phyloP scores from a whole-genome alignment of 2,113 vertebrate species.

The Ciconia maguari region DNA sequence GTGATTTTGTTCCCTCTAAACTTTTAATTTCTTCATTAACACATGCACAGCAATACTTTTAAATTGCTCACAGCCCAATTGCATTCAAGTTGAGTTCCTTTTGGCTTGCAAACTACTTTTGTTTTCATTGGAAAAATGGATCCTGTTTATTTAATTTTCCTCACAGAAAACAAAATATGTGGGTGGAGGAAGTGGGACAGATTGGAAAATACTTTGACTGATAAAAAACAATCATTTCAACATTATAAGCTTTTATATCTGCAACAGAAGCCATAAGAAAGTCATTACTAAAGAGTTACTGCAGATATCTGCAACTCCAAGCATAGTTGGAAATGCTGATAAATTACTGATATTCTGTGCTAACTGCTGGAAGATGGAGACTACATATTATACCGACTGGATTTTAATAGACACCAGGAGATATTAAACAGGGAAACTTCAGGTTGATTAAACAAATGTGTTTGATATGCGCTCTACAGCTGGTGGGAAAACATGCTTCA shows the following conservation, averaged over 20 bases:
- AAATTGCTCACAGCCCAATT: background rate
- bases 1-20: background rate
- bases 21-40: background rate
- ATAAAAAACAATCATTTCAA: background rate
- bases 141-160: slow-evolving; percentile 39
- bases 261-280: slow-evolving; percentile 27
- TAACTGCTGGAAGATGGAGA: background rate
- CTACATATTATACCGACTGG: background rate
- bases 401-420: background rate
- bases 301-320: background rate
- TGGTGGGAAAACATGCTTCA: background rate
- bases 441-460: background rate
- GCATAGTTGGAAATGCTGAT: background rate
- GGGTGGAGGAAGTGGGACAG: slow-evolving; percentile 41
- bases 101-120: background rate
- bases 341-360: background rate
- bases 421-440: background rate
- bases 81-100: background rate
- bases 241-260: background rate
- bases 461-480: background rate
- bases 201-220: slow-evolving; percentile 38
- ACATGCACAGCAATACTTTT: background rate
- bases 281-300: background rate
- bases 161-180: slow-evolving; percentile 27
- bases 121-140: slow-evolving; percentile 31